phyloP scores from a whole-genome alignment of 2,113 vertebrate species.

The Aplodontia rufa region DNA sequence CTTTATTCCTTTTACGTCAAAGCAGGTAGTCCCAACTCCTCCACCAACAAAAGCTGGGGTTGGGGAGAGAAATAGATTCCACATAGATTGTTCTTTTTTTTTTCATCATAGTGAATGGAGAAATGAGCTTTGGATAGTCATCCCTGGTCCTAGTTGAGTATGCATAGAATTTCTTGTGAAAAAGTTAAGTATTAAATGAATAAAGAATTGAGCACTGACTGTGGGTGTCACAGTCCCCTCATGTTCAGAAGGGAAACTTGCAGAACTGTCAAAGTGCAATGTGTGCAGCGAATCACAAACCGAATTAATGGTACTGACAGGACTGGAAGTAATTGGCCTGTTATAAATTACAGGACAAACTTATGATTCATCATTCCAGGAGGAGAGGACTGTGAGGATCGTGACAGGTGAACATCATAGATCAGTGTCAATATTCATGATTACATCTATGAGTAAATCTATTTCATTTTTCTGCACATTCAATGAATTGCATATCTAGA shows the following conservation, averaged over 20 bases:
- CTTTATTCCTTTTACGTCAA: not conserved
- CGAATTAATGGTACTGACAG: not conserved
- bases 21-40: not conserved
- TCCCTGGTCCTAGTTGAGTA: not conserved
- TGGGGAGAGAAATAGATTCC: not conserved
- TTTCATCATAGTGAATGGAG: not conserved
- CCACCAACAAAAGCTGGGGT: not conserved
- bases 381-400: constrained; percentile 38
- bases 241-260: not conserved
- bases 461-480: constrained; percentile 58
- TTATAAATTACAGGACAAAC: constrained; percentile 61
- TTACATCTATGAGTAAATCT: constrained; percentile 56
- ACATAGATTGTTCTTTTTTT: not conserved
- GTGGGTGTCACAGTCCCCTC: not conserved
- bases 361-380: constrained; percentile 61
- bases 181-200: not conserved
- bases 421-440: constrained; percentile 71
- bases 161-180: not conserved
- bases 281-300: not conserved
- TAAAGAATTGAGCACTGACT: not conserved
- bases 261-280: not conserved
- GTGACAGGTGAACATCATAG: constrained; percentile 51
- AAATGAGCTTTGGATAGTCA: not conserved
- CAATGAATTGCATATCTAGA: constrained; percentile 57
- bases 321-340: constrained; percentile 30